Evolutionary conservation across 1,140 invertebrate genomes (phyloP).

Genomic region (Drosophila pseudoobscura): DNA sequence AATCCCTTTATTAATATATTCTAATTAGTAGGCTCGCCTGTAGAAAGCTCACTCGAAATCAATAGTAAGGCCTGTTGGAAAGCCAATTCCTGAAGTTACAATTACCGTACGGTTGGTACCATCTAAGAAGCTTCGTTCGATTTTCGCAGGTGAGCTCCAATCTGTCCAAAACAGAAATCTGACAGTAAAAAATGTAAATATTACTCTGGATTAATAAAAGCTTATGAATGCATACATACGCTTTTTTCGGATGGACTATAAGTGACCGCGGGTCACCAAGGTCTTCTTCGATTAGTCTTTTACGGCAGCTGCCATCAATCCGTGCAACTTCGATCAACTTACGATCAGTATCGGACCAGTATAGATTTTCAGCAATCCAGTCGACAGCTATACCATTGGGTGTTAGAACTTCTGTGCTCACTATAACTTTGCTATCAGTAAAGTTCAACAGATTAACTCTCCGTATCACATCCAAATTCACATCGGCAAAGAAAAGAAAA

Average conservation of each 20-base stretch:
- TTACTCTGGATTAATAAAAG: background rate
- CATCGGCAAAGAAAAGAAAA: slow-evolving; percentile 93
- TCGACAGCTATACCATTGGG: slow-evolving; percentile 93
- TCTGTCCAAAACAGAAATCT: slow-evolving; percentile 96
- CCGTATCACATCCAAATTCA: slow-evolving; percentile 87
- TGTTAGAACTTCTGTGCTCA: slow-evolving; percentile 86
- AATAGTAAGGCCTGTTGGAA: slow-evolving; percentile 95
- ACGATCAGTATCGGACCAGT: slow-evolving; percentile 93
- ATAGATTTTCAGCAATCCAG: slow-evolving; percentile 94
- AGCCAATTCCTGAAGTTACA: slow-evolving; percentile 90
- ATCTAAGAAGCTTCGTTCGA: slow-evolving; percentile 93
- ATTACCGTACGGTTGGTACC: slow-evolving; percentile 90
- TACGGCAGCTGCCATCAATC: slow-evolving; percentile 91
- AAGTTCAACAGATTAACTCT: slow-evolving; percentile 88
- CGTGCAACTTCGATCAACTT: slow-evolving; percentile 93
- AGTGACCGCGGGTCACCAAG: slow-evolving; percentile 91
- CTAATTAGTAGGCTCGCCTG: background rate
- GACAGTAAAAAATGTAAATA: background rate
- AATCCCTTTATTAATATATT: background rate
- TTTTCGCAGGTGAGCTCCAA: slow-evolving; percentile 92
- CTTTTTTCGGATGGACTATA: slow-evolving; percentile 90
- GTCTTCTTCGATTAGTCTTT: slow-evolving; percentile 87
- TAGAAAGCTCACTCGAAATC: slow-evolving; percentile 88
- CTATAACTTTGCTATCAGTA: slow-evolving; percentile 86
- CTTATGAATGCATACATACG: slow-evolving; percentile 84